Conservation (phyloP, 2,797 vertebrate genomes). For the Ptychobarbus kaznakovi region DNA sequence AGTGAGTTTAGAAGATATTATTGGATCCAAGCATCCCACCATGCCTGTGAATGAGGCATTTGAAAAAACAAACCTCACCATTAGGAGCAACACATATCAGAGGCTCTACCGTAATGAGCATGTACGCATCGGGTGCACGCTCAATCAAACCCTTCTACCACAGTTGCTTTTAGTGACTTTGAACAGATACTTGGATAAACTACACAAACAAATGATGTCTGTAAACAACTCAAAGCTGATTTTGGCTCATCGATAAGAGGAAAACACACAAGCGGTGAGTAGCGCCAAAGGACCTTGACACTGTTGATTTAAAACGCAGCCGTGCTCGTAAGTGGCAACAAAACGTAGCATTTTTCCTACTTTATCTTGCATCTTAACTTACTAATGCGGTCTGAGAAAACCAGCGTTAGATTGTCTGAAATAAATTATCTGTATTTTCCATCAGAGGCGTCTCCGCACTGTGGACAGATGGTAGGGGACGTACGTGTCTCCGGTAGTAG, state of each 20-base stretch:
- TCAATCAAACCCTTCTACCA: constrained; percentile 1
- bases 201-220: constrained; percentile 3
- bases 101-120: constrained; percentile 14
- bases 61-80: not conserved
- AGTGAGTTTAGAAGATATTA: constrained; percentile 21
- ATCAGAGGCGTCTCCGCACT: constrained; percentile 26
- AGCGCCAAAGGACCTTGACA: not conserved
- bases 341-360: not conserved
- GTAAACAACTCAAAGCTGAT: constrained; percentile 6
- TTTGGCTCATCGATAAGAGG: constrained; percentile 27
- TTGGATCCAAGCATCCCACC: constrained; percentile 9
- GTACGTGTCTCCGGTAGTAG: constrained; percentile 22
- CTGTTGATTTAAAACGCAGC: not conserved
- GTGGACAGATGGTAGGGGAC: constrained; percentile 45
- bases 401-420: constrained; percentile 30
- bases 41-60: not conserved
- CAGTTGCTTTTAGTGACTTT: constrained; percentile 6
- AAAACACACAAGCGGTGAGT: not conserved
- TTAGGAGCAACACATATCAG: not conserved
- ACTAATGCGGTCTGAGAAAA: constrained; percentile 35
- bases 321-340: not conserved
- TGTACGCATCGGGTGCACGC: not conserved
- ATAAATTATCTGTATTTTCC: constrained; percentile 46
- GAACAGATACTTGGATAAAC: not conserved
- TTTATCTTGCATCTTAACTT: constrained; percentile 33